Conservation (phyloP, 2,888 invertebrate genomes). For the Polyommatus iphigenia region DNA sequence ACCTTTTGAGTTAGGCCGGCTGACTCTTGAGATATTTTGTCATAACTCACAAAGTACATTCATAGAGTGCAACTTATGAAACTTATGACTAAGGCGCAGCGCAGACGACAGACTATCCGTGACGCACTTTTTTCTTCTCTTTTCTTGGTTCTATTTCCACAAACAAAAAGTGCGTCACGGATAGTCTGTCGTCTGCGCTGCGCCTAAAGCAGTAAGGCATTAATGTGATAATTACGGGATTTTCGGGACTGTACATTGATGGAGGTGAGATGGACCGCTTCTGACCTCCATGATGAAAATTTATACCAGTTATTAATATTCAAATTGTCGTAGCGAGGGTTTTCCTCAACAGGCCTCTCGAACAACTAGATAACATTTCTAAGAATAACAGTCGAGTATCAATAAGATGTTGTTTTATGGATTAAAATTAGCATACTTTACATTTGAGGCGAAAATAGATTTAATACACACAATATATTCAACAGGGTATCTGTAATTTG, state of each 20-base stretch:
- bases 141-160: no score
- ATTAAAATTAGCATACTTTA: no score
- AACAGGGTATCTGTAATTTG: no score
- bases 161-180: no score
- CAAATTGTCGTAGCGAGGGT: neutral
- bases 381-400: neutral
- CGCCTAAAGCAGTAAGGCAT: no score
- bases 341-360: neutral
- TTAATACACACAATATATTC: no score
- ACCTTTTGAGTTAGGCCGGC: neutral
- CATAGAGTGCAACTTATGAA: no score
- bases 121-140: no score
- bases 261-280: neutral
- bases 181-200: no score
- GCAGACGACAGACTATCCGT: no score
- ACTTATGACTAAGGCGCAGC: no score
- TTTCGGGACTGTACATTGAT: neutral
- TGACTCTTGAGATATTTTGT: neutral
- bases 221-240: neutral
- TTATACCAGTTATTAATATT: slow-evolving; percentile 8
- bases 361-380: neutral
- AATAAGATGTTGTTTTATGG: neutral
- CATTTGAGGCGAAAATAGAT: no score
- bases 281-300: neutral
- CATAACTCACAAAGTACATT: neutral